Evolutionary conservation across 1,140 invertebrate genomes (phyloP).

Genomic region (Gonioctena quinquepunctata): DNA sequence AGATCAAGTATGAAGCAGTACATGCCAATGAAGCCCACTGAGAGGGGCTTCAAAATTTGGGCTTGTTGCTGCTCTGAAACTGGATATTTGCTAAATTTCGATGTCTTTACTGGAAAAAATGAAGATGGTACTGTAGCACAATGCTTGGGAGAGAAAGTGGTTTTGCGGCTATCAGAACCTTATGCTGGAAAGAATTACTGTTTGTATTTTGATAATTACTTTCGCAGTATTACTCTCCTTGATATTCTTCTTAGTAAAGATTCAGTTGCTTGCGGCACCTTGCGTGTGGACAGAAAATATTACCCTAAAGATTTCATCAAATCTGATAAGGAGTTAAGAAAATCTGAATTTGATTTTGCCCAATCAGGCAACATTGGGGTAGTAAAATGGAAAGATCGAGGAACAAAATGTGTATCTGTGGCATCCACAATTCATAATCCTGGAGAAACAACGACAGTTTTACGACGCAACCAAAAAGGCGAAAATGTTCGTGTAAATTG

Average conservation of each 20-base stretch:
- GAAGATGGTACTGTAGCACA: neutral
- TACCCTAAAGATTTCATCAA: neutral
- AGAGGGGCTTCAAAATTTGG: slow-evolving; percentile 11
- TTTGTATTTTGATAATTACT: slow-evolving; percentile 8
- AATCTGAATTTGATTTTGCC: slow-evolving; percentile 4
- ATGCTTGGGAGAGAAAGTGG: neutral
- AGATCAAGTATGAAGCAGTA: slow-evolving; percentile 44
- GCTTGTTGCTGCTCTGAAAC: neutral
- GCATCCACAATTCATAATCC: neutral
- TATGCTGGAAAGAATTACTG: neutral
- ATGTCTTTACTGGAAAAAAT: neutral
- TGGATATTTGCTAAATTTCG: neutral
- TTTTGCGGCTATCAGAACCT: neutral
- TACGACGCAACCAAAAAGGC: neutral
- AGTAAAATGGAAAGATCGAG: slow-evolving; percentile 1
- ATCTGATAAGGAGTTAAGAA: neutral
- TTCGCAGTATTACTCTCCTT: neutral
- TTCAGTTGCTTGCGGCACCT: neutral
- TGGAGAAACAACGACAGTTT: neutral
- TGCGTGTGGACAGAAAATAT: neutral
- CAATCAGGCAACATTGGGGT: neutral
- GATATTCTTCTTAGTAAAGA: neutral
- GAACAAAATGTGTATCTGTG: neutral
- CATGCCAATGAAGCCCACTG: slow-evolving; percentile 42
- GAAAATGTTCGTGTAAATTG: neutral